phyloP scores from a whole-genome alignment of 2,113 vertebrate species.

The Emydura subglobosa region DNA sequence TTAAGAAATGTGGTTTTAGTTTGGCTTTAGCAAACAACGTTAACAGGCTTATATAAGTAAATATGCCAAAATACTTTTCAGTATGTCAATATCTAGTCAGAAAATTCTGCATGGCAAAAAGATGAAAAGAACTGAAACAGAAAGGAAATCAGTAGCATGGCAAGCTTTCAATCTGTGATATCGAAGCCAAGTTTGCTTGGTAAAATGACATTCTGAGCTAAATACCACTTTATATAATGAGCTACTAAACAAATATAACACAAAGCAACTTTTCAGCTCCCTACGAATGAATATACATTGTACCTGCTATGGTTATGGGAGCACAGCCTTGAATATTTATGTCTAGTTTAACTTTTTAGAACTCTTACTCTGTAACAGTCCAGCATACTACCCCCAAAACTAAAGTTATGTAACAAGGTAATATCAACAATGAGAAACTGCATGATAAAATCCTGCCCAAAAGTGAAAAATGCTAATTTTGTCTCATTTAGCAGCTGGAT shows the following conservation, averaged over 20 bases:
- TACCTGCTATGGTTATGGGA: slow-evolving; percentile 74
- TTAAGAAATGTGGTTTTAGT: slow-evolving; percentile 68
- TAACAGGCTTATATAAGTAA: slow-evolving; percentile 82
- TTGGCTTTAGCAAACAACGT: slow-evolving; percentile 75
- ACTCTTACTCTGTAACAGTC: slow-evolving; percentile 75
- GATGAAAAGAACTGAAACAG: slow-evolving; percentile 83
- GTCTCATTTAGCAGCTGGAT: slow-evolving; percentile 96
- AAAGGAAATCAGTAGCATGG: slow-evolving; percentile 82
- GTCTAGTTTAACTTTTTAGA: slow-evolving; percentile 81
- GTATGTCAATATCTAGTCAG: slow-evolving; percentile 83
- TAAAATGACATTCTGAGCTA: slow-evolving; percentile 80
- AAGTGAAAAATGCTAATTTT: slow-evolving; percentile 97
- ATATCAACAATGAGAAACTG: slow-evolving; percentile 91
- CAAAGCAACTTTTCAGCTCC: slow-evolving; percentile 81
- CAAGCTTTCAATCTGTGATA: slow-evolving; percentile 80
- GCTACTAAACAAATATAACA: slow-evolving; percentile 76
- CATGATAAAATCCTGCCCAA: slow-evolving; percentile 92
- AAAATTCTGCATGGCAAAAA: slow-evolving; percentile 81
- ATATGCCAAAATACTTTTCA: slow-evolving; percentile 78
- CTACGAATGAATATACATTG: slow-evolving; percentile 72
- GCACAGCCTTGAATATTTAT: slow-evolving; percentile 75
- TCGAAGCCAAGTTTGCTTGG: slow-evolving; percentile 80
- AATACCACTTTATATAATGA: slow-evolving; percentile 83
- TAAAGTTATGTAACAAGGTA: slow-evolving; percentile 91
- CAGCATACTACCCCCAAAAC: slow-evolving; percentile 79